Evolutionary conservation across 2,888 invertebrate genomes (phyloP).

Genomic region (Lumbricus terrestris): DNA sequence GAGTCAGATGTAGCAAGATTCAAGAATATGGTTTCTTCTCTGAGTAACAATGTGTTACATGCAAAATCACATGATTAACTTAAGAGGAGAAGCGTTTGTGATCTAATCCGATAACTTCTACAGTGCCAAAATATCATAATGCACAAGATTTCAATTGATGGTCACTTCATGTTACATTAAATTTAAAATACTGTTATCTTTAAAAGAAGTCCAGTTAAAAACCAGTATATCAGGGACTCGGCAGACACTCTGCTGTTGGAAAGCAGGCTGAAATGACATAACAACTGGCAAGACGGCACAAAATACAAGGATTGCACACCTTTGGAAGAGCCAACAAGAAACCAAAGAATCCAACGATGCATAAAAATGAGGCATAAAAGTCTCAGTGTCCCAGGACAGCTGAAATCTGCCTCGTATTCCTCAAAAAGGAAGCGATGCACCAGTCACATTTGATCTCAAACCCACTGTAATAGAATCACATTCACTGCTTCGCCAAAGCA

Average conservation of each 20-base stretch:
- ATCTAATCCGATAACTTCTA: background rate
- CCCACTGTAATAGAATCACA: background rate
- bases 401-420: background rate
- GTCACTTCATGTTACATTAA: background rate
- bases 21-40: too few species aligned
- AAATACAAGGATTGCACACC: background rate
- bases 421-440: background rate
- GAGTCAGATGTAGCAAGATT: background rate
- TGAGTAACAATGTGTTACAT: background rate
- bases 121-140: background rate
- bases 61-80: background rate
- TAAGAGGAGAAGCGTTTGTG: too few species aligned
- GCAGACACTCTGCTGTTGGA: too few species aligned
- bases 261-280: too few species aligned
- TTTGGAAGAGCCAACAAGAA: background rate
- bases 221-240: too few species aligned
- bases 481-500: background rate
- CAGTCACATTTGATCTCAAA: background rate
- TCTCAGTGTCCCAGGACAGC: background rate
- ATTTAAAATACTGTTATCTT: background rate
- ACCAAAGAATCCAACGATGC: background rate
- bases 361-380: background rate
- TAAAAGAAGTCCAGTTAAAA: background rate
- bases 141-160: background rate
- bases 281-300: background rate